Evolutionary conservation across 2,113 vertebrate genomes (phyloP).

Genomic region (Carassius gibelio): DNA sequence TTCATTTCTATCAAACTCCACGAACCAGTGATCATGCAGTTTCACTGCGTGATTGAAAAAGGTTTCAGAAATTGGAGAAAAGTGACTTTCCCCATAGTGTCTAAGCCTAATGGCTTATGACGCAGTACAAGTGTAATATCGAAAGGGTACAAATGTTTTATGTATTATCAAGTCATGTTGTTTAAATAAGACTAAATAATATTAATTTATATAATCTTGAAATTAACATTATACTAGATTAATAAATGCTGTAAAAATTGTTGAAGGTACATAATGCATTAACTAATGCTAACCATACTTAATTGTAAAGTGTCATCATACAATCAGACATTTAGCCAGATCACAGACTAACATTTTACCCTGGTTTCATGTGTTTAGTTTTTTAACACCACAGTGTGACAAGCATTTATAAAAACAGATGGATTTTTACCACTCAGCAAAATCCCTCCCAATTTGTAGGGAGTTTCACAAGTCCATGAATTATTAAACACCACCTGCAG

Average conservation of each 20-base stretch:
- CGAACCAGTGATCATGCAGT: no score
- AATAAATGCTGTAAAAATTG: not conserved
- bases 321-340: not conserved
- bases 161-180: not conserved
- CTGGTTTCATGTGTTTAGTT: not conserved
- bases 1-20: no score
- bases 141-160: no score
- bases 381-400: constrained; percentile 19
- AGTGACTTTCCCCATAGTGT: no score
- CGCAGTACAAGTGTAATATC: no score
- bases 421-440: constrained; percentile 45
- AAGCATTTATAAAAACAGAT: constrained; percentile 41
- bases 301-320: not conserved
- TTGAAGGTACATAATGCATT: no score
- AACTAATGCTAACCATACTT: not conserved
- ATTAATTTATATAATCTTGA: not conserved
- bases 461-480: constrained; percentile 57
- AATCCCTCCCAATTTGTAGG: constrained; percentile 43
- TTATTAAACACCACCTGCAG: constrained; percentile 64
- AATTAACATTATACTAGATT: not conserved
- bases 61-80: no score
- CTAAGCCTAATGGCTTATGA: no score
- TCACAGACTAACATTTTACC: not conserved
- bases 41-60: no score
- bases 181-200: not conserved